Evolutionary conservation across 2,888 invertebrate species (phyloP), one percentile per base, ranked within the genome.

Genomic region (Fabriciana adippe): DNA sequence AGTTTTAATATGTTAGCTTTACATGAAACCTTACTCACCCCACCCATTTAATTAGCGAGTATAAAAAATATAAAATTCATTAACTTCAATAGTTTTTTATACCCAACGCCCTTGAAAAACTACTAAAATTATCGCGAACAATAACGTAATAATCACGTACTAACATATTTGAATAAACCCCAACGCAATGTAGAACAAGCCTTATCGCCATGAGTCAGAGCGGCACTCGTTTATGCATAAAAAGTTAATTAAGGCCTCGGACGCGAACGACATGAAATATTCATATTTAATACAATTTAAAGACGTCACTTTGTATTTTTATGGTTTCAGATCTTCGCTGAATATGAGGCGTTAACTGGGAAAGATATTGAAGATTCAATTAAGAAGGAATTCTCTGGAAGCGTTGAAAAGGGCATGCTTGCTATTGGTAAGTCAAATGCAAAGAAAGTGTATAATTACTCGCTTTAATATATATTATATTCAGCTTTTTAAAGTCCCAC

Each of bases 371-470:
- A 97, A 83, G 94, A 95, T 47, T 94, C 97, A 21, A 97, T 98
- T 87, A 96, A 96, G 89, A 95, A 95, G 75, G 97, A 98, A 88
- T 97, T 98, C 91, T 97, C 97, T 73, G 98, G 98, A 75, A 95
- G 95, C 80, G 93, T 97, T 66, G 95, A 97, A 85, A 96, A 96
- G 84, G 98, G 97, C 77, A 94, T 98, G 84, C 94, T 97, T 71
- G 97, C 97, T 81, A 97, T 98, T 78, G 97, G 97, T 97, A 89
- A 93, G 93, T 87, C 31, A 16, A 14, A 21, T n/a, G 31, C 26
- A 14, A 21, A 4, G 47, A n/a, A n/a, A 59, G 15, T 6, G 18
- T 8, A 2, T 6, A 21, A 15, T 14, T 35, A 1, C 11, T 11
- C 11, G 1, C 6, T 1, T 35, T 8, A 35, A 35, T 35, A 35